Conservation (phyloP, 2,113 vertebrate genomes). For the Eretmochelys imbricata region DNA sequence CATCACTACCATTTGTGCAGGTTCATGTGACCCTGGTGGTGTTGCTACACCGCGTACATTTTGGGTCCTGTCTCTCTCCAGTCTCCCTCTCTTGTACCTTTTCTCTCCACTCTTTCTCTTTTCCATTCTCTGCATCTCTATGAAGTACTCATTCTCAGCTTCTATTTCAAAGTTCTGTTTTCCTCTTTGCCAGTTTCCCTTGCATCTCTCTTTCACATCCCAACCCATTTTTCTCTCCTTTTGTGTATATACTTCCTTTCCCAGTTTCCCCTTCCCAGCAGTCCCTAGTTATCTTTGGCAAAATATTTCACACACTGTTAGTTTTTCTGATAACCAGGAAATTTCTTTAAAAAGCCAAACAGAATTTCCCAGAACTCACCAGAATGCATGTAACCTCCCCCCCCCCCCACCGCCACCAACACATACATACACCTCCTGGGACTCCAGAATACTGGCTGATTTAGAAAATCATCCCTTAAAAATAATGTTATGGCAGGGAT, state of each 20-base stretch:
- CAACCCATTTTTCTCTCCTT: background rate
- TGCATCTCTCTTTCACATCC: background rate
- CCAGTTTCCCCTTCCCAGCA: background rate
- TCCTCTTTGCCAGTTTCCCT: background rate
- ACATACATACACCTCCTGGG: background rate
- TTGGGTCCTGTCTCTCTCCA: background rate
- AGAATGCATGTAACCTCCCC: background rate
- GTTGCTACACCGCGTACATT: background rate
- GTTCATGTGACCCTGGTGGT: background rate
- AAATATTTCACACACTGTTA: background rate
- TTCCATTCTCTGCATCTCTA: background rate
- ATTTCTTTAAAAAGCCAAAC: background rate
- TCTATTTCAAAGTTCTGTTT: background rate
- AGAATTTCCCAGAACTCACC: background rate
- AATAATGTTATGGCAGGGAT: background rate
- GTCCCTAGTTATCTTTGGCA: background rate
- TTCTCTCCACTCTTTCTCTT: background rate
- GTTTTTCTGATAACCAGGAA: background rate
- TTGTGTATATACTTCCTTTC: background rate
- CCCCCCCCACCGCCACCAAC: too few species aligned
- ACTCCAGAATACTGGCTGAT: background rate
- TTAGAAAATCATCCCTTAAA: background rate
- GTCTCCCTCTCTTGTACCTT: background rate
- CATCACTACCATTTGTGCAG: background rate
- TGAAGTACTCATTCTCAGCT: background rate